Conservation (phyloP, 2,888 invertebrate genomes). For the Rapana venosa region DNA sequence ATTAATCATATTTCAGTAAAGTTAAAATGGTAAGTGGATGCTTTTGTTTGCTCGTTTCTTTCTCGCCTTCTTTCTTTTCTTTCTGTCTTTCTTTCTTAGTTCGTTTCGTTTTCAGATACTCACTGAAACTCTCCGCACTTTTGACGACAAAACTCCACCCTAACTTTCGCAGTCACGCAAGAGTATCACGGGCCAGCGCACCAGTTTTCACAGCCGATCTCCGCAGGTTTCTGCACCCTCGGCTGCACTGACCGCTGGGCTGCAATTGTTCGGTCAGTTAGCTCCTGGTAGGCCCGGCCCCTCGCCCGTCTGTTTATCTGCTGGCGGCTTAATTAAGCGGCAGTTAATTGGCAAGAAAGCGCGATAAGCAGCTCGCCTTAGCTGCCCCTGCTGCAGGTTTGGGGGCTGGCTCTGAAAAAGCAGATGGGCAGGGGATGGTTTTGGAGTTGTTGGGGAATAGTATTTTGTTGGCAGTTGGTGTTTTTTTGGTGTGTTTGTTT, state of each 20-base stretch:
- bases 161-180: not conserved
- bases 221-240: not conserved
- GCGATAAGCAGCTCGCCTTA: not conserved
- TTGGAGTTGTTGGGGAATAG: not conserved
- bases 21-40: too few species aligned
- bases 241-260: not conserved
- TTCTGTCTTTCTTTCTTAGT: too few species aligned
- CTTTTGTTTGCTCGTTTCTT: too few species aligned
- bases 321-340: constrained; percentile 22
- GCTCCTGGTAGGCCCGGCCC: not conserved
- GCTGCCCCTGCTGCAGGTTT: not conserved
- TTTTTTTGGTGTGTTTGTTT: too few species aligned
- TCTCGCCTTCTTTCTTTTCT: too few species aligned
- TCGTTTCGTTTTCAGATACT: too few species aligned
- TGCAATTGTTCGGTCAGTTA: constrained; percentile 26
- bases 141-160: not conserved
- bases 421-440: not conserved
- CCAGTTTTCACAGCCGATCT: not conserved
- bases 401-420: not conserved
- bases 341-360: constrained; percentile 31
- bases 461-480: too few species aligned
- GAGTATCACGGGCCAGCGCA: not conserved
- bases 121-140: too few species aligned
- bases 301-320: constrained; percentile 23
- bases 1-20: too few species aligned